phyloP scores from a whole-genome alignment of 2,888 invertebrate species.

The Salticus scenicus region DNA sequence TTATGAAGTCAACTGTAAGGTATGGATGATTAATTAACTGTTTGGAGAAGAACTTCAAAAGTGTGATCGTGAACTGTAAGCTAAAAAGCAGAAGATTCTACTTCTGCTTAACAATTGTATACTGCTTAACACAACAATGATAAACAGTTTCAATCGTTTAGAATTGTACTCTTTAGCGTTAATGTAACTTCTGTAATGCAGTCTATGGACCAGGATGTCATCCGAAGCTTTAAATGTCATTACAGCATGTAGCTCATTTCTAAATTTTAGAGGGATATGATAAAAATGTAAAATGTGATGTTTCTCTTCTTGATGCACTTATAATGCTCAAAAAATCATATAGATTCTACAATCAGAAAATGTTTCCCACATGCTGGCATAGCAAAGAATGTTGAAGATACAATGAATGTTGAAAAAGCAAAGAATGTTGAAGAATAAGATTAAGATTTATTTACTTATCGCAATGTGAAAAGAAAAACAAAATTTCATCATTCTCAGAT shows the following conservation, averaged over 20 bases:
- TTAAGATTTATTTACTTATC: too few relatives aligned
- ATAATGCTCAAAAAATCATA: not conserved
- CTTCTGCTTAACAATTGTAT: not conserved
- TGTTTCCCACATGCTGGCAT: too few relatives aligned
- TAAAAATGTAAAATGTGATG: not conserved
- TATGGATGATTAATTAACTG: not conserved
- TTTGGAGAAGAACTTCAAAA: not conserved
- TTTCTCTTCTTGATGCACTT: not conserved
- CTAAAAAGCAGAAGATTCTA: not conserved
- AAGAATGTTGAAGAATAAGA: too few relatives aligned
- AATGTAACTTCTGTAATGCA: not conserved
- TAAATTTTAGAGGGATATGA: not conserved
- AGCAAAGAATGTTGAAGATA: too few relatives aligned
- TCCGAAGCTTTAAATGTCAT: slow-evolving; percentile 1
- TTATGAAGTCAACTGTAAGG: not conserved
- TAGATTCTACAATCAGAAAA: not conserved
- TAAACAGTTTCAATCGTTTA: not conserved
- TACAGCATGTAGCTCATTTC: not conserved
- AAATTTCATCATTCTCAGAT: too few relatives aligned
- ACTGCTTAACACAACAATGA: not conserved
- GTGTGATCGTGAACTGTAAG: not conserved
- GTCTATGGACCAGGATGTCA: not conserved
- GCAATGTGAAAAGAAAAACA: too few relatives aligned
- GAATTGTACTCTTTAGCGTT: not conserved
- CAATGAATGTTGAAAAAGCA: too few relatives aligned